phyloP scores from a whole-genome alignment of 2,888 invertebrate species.

The Orthosia cruda region DNA sequence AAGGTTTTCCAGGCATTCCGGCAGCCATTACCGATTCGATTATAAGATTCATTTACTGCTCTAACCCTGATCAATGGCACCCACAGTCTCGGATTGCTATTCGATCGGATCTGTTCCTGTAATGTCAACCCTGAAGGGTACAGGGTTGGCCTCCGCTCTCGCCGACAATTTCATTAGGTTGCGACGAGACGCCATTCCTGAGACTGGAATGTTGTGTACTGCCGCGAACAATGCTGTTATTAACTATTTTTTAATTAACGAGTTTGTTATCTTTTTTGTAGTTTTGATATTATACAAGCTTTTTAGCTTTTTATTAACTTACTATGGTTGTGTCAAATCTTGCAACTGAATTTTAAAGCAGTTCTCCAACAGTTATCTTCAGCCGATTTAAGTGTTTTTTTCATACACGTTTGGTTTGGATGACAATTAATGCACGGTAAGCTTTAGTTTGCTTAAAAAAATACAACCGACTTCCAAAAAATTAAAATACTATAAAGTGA shows the following conservation, averaged over 20 bases:
- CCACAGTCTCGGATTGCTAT: slow-evolving; percentile 15
- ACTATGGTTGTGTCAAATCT: too few relatives aligned
- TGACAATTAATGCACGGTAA: too few relatives aligned
- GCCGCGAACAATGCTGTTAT: slow-evolving; percentile 20
- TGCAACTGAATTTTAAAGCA: too few relatives aligned
- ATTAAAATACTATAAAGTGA: too few relatives aligned
- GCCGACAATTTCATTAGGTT: slow-evolving; percentile 74
- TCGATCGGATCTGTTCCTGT: slow-evolving; percentile 17
- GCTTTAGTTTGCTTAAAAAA: too few relatives aligned
- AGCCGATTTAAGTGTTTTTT: too few relatives aligned
- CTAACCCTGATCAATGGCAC: slow-evolving; percentile 11
- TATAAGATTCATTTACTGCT: slow-evolving; percentile 9
- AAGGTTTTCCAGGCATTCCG: background rate
- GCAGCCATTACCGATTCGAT: slow-evolving; percentile 11
- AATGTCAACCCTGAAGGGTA: slow-evolving; percentile 48
- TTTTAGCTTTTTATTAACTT: too few relatives aligned
- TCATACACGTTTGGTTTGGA: too few relatives aligned
- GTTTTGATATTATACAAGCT: background rate
- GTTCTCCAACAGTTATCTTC: too few relatives aligned
- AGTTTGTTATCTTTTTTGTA: background rate
- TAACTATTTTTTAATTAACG: slow-evolving; percentile 7
- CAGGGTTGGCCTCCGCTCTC: slow-evolving; percentile 34
- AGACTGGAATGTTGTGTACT: slow-evolving; percentile 55
- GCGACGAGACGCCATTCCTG: slow-evolving; percentile 64
- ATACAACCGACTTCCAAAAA: too few relatives aligned